Evolutionary conservation across 2,888 invertebrate species (phyloP).

Genomic region (Luperina nickerlii): DNA sequence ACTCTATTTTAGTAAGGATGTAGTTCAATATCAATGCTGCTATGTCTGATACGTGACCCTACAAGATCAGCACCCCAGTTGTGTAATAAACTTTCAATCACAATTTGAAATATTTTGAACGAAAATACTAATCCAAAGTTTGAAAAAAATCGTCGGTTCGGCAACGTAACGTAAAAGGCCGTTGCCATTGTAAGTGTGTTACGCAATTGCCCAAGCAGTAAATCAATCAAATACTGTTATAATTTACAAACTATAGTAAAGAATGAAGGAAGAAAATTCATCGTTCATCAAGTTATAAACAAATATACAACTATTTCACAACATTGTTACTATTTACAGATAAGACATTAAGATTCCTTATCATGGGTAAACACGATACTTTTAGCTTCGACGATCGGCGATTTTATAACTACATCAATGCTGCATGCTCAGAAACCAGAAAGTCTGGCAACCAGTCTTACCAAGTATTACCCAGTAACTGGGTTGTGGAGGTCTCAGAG

Average conservation of each 20-base stretch:
- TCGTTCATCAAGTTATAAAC: background rate
- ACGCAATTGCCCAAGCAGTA: background rate
- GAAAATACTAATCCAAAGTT: background rate
- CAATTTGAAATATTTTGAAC: background rate
- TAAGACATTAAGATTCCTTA: conserved; percentile 6
- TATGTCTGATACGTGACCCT: background rate
- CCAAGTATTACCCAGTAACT: no score
- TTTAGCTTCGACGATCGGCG: background rate
- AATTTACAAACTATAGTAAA: background rate
- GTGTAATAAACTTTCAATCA: background rate
- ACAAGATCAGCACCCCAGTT: background rate
- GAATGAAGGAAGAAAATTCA: background rate
- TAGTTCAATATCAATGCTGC: background rate
- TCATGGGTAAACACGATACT: background rate
- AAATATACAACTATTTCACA: conserved; percentile 4
- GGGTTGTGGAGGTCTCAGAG: no score
- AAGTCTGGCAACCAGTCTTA: no score
- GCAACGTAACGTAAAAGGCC: no score
- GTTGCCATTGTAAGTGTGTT: background rate
- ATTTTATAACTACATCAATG: background rate
- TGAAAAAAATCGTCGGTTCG: background rate
- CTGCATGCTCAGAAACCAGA: background rate
- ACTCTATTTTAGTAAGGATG: background rate
- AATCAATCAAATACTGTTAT: background rate
- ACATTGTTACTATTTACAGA: conserved; percentile 12